These are phyloP conservation scores for Cyanoramphus novaezelandiae DNA, from an alignment of 2,113 vertebrate genomes.

Conservation along the genomic window DNA sequence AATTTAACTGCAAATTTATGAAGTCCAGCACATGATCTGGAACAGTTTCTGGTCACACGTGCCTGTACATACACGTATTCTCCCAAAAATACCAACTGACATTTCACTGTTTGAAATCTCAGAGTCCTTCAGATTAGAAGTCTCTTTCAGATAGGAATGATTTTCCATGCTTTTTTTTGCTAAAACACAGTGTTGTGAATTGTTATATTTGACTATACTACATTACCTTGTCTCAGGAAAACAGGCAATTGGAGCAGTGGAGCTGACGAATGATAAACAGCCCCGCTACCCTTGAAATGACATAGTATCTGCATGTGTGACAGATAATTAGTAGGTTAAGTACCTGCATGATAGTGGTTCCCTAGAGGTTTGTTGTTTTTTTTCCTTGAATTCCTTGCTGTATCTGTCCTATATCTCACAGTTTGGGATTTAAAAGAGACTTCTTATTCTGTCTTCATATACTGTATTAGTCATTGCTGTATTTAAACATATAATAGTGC, in stretches of 20 bases:
- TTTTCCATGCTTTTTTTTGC: neutral
- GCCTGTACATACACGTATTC: neutral
- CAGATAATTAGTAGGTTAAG: neutral
- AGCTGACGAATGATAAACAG: neutral
- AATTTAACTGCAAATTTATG: neutral
- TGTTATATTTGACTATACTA: neutral
- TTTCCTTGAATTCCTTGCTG: neutral
- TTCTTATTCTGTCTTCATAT: neutral
- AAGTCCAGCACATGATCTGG: rapidly evolving
- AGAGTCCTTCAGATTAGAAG: neutral
- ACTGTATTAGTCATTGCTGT: neutral
- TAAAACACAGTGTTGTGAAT: neutral
- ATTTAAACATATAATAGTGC: neutral
- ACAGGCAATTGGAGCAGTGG: neutral
- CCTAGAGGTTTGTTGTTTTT: neutral
- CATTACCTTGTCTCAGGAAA: neutral
- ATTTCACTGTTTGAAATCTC: neutral
- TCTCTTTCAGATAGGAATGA: neutral
- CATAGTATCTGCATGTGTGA: neutral
- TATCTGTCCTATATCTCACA: neutral
- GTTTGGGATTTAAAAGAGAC: neutral
- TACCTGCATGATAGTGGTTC: neutral
- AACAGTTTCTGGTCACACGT: neutral
- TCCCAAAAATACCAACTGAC: neutral
- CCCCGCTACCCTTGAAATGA: neutral